These are phyloP conservation scores for Drosophila cracens DNA, from an alignment of 2,888 invertebrate species.

Conservation along the genomic window DNA sequence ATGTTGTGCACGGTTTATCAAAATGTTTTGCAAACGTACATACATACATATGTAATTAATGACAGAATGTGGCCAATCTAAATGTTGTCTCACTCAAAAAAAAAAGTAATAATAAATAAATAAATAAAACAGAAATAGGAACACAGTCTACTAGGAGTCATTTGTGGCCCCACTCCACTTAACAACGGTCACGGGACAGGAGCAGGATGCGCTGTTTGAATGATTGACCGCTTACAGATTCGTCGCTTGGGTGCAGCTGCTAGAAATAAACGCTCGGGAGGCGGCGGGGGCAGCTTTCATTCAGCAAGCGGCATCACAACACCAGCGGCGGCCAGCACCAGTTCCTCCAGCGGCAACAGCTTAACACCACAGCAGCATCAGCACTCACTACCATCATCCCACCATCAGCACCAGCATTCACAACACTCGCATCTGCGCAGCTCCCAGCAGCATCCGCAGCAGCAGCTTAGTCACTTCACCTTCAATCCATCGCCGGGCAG, in stretches of 20 bases:
- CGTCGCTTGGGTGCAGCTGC: conserved; percentile 82
- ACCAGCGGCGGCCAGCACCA: conserved; percentile 74
- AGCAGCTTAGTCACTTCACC: conserved; percentile 62
- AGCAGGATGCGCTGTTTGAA: conserved; percentile 73
- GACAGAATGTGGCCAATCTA: background rate
- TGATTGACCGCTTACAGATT: conserved; percentile 82
- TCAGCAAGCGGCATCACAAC: conserved; percentile 67
- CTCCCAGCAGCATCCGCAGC: conserved; percentile 39
- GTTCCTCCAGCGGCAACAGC: conserved; percentile 74
- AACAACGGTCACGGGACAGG: conserved; percentile 24
- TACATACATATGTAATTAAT: conserved; percentile 4
- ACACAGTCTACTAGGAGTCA: background rate
- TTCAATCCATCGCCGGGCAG: conserved; percentile 76
- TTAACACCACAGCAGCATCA: conserved; percentile 66
- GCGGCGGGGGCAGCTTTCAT: conserved; percentile 53
- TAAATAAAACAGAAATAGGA: background rate
- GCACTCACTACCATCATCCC: conserved; percentile 20
- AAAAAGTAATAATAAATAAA: background rate
- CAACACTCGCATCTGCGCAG: conserved; percentile 42
- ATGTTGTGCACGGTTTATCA: background rate
- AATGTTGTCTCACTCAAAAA: background rate
- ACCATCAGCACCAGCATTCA: conserved; percentile 25
- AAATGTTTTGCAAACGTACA: background rate
- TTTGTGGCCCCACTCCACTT: background rate
- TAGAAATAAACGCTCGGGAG: conserved; percentile 74